These are phyloP conservation scores for Pachycephala philippinensis DNA, from an alignment of 2,113 vertebrate species.

Conservation along the genomic window DNA sequence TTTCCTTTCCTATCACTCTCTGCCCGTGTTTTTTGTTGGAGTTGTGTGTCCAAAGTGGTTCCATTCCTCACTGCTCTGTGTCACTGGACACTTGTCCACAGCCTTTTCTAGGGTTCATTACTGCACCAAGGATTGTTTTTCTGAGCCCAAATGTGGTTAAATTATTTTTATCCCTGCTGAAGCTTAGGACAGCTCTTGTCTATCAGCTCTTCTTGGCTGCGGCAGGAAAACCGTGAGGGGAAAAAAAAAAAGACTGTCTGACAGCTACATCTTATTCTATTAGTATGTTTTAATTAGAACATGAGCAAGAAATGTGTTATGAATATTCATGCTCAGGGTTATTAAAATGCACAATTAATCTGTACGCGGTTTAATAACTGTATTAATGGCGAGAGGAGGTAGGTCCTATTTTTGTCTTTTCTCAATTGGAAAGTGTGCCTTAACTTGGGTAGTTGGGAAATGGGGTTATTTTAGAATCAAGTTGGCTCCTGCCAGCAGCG, in stretches of 20 bases:
- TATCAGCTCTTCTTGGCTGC: background rate
- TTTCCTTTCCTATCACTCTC: background rate
- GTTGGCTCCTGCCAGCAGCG: background rate
- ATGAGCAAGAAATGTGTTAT: conserved; percentile 26
- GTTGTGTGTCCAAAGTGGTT: background rate
- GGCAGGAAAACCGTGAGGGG: background rate
- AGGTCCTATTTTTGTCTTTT: conserved; percentile 7
- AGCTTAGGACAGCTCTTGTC: background rate
- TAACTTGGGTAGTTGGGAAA: background rate
- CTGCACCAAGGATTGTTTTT: background rate
- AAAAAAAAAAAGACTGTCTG: background rate
- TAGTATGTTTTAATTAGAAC: conserved; percentile 74
- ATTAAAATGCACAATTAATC: conserved; percentile 75
- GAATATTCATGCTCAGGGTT: conserved; percentile 74
- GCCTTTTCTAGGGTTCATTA: accelerated
- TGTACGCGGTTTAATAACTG: conserved; percentile 59
- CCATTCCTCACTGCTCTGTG: accelerated
- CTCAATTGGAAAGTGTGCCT: background rate
- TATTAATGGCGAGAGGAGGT: conserved; percentile 47
- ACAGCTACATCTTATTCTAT: conserved; percentile 60
- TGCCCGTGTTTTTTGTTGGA: background rate
- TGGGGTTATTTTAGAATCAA: background rate
- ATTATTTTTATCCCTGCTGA: background rate
- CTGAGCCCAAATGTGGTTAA: background rate
- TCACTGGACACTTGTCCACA: background rate